Conservation (phyloP, 2,888 invertebrate genomes). For the Baronia brevicornis region DNA sequence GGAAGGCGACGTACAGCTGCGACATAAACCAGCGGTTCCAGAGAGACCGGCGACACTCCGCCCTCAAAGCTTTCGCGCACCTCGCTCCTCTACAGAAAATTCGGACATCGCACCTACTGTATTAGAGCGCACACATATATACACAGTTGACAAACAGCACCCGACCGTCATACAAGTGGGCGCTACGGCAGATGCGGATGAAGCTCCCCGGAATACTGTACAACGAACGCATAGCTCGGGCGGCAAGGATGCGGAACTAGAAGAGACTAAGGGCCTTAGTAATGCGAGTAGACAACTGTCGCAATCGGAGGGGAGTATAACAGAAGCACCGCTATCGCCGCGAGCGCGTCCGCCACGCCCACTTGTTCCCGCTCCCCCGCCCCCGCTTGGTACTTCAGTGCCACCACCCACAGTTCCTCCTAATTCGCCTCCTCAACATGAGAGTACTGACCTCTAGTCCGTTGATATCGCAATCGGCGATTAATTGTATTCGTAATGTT, state of each 20-base stretch:
- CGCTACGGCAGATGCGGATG: constrained; percentile 29
- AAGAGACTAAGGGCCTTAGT: constrained; percentile 48
- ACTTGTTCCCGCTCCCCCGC: constrained; percentile 51
- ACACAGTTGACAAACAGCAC: constrained; percentile 84
- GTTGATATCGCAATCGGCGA: too few species aligned
- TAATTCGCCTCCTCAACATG: constrained; percentile 34
- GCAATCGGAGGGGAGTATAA: constrained; percentile 78
- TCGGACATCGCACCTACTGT: constrained; percentile 48
- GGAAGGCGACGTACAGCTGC: constrained; percentile 65
- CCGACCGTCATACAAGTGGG: constrained; percentile 80
- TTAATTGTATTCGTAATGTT: too few species aligned
- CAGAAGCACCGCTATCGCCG: constrained; percentile 62
- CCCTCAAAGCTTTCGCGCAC: constrained; percentile 71
- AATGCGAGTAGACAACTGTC: constrained; percentile 65
- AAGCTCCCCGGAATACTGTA: constrained; percentile 45
- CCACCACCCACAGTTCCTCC: constrained; percentile 24
- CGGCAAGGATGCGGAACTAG: constrained; percentile 58
- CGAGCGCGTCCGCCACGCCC: constrained; percentile 45
- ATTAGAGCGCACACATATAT: constrained; percentile 81
- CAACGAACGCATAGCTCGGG: constrained; percentile 68
- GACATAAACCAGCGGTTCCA: constrained; percentile 86
- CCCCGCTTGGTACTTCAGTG: constrained; percentile 36
- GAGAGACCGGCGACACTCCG: constrained; percentile 84
- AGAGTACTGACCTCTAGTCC: constrained; percentile 50
- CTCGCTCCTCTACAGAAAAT: constrained; percentile 42